Evolutionary conservation across 2,113 vertebrate species (phyloP).

Genomic region (Pristiophorus japonicus): DNA sequence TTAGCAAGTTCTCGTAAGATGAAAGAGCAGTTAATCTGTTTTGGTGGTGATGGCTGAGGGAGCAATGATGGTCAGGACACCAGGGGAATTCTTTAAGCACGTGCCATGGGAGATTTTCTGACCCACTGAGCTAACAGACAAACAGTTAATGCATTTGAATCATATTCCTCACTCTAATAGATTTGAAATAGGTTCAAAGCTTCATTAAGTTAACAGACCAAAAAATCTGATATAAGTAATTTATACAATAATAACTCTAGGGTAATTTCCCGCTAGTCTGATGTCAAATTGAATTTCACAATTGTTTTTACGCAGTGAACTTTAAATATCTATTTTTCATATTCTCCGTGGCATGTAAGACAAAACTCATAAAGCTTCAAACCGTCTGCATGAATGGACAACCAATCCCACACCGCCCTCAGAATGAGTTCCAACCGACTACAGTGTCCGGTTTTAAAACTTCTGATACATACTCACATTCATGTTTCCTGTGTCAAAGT

Average conservation of each 20-base stretch:
- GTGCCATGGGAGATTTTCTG: not conserved
- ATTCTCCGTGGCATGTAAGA: not conserved
- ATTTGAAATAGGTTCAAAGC: not conserved
- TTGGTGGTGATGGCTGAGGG: not conserved
- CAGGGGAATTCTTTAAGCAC: not conserved
- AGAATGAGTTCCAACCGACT: not conserved
- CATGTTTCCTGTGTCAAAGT: not conserved
- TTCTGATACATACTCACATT: not conserved
- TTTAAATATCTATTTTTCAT: not conserved
- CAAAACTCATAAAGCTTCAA: not conserved
- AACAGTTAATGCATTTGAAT: not conserved
- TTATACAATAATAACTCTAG: not conserved
- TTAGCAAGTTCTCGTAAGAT: not conserved
- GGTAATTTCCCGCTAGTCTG: not conserved
- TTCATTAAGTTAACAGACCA: not conserved
- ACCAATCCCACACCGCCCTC: not conserved
- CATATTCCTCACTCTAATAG: not conserved
- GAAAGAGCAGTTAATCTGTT: not conserved
- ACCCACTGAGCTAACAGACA: not conserved
- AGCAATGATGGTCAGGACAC: not conserved
- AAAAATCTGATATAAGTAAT: not conserved
- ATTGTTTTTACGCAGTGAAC: not conserved
- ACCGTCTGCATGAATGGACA: not conserved
- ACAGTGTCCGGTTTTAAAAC: not conserved
- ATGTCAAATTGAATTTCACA: not conserved